Conservation (phyloP, 2,888 invertebrate genomes). For the Schrankia costaestrigalis region DNA sequence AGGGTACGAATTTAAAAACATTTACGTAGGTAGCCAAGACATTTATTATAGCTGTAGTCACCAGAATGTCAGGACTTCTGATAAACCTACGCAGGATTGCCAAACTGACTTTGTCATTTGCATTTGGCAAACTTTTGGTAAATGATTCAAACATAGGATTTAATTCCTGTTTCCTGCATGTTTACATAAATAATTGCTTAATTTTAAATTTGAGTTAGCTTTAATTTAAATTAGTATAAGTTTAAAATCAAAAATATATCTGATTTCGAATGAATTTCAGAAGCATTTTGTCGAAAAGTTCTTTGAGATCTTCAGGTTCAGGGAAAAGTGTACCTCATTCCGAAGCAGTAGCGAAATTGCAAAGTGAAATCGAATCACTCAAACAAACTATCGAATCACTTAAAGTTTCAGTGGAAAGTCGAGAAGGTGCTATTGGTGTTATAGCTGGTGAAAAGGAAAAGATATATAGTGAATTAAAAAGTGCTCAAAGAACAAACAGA, state of each 20-base stretch:
- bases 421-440: conserved; percentile 68
- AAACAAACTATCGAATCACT: conserved; percentile 63
- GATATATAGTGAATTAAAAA: conserved; percentile 66
- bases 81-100: no score
- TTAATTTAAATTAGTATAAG: conserved; percentile 26
- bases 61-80: no score
- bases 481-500: conserved; percentile 65
- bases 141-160: no score
- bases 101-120: conserved; percentile 25
- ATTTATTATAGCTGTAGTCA: no score
- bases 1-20: no score
- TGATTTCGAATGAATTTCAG: conserved; percentile 45
- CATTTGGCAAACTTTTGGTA: conserved; percentile 28
- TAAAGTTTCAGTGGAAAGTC: conserved; percentile 64
- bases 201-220: conserved; percentile 18
- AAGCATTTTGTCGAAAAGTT: conserved; percentile 44
- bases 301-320: conserved; percentile 38
- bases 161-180: no score
- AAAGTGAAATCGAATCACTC: conserved; percentile 63
- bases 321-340: conserved; percentile 28
- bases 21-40: no score
- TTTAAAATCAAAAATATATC: conserved; percentile 19
- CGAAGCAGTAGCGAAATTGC: conserved; percentile 46
- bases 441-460: conserved; percentile 76
- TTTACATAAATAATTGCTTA: conserved; percentile 26